Evolutionary conservation across 2,797 vertebrate species (phyloP).

Genomic region (Falco columbarius): DNA sequence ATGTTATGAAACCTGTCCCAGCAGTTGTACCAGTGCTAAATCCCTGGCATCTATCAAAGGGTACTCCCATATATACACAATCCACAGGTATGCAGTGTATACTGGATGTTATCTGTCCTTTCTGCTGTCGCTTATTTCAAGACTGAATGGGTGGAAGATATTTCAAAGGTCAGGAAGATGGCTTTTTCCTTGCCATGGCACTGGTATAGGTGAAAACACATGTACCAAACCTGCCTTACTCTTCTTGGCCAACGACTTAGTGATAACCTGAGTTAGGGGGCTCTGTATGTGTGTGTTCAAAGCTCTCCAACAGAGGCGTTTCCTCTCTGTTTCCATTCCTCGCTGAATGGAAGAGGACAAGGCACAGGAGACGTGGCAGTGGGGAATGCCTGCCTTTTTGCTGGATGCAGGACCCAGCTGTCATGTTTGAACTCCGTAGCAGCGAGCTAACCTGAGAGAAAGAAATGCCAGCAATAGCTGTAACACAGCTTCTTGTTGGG

Average conservation of each 20-base stretch:
- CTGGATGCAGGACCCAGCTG: background rate
- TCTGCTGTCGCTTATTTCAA: background rate
- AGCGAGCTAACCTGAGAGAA: background rate
- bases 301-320: background rate
- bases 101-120: background rate
- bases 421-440: background rate
- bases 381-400: background rate
- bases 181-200: background rate
- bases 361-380: background rate
- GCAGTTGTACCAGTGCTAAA: background rate
- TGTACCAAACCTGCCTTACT: background rate
- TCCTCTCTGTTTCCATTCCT: background rate
- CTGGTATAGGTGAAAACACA: fast-evolving
- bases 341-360: background rate
- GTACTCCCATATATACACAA: background rate
- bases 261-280: background rate
- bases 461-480: background rate
- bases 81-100: background rate
- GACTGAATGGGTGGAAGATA: background rate
- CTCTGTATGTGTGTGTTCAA: background rate
- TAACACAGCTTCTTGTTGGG: background rate
- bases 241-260: background rate
- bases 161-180: background rate
- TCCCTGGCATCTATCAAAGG: background rate
- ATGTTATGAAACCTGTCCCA: background rate